phyloP scores from a whole-genome alignment of 2,113 vertebrate species.

The Pelmatolapia mariae region DNA sequence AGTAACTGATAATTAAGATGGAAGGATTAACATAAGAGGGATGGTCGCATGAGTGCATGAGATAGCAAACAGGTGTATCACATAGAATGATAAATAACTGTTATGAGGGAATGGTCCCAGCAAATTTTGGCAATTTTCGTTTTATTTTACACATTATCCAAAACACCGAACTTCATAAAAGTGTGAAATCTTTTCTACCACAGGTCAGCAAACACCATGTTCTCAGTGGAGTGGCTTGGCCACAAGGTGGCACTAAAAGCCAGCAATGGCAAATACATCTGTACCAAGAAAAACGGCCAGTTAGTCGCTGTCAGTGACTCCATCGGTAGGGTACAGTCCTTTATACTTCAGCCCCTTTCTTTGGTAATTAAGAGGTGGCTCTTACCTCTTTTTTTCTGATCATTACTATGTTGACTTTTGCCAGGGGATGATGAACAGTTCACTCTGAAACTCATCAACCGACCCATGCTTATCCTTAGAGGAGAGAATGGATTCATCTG shows the following conservation, averaged over 20 bases:
- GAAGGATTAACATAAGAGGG: background rate
- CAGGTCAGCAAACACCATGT: slow-evolving; percentile 87
- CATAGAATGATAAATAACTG: background rate
- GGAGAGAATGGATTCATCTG: slow-evolving; percentile 91
- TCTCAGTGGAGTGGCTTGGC: slow-evolving; percentile 89
- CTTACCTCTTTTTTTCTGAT: background rate
- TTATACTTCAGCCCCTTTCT: background rate
- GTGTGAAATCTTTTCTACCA: background rate
- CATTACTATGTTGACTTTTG: background rate
- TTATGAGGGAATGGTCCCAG: background rate
- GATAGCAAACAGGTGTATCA: background rate
- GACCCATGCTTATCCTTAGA: slow-evolving; percentile 89
- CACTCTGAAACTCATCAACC: slow-evolving; percentile 89
- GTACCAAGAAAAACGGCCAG: slow-evolving; percentile 94
- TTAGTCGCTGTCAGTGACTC: slow-evolving; percentile 84
- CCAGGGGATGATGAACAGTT: slow-evolving; percentile 89
- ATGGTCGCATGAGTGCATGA: background rate
- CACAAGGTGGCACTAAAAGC: slow-evolving; percentile 86
- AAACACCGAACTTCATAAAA: background rate
- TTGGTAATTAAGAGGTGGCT: background rate
- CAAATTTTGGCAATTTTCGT: background rate
- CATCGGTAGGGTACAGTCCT: slow-evolving; percentile 69
- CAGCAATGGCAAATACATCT: slow-evolving; percentile 90
- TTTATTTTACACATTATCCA: background rate
- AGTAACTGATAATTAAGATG: background rate